Evolutionary conservation across 1,140 invertebrate genomes (phyloP).

Genomic region (Chironomus tepperi): DNA sequence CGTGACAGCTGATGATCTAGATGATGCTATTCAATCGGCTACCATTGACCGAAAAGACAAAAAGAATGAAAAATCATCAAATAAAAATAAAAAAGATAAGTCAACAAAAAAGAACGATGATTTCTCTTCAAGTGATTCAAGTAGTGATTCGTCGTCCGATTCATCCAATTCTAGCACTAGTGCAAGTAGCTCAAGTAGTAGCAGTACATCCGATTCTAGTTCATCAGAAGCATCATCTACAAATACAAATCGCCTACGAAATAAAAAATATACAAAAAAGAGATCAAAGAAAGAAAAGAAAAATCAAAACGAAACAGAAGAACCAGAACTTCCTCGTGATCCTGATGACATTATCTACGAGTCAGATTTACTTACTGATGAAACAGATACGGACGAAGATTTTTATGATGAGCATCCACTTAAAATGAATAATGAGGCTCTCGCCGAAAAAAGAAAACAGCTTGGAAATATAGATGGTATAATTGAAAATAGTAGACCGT

Average conservation of each 20-base stretch:
- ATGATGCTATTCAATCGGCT: background rate
- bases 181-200: conserved; percentile 61
- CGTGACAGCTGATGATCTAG: background rate
- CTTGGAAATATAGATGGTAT: conserved; percentile 51
- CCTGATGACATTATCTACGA: conserved; percentile 46
- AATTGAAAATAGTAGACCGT: conserved; percentile 48
- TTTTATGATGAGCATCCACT: conserved; percentile 77
- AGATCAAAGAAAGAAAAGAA: conserved; percentile 27
- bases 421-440: conserved; percentile 54
- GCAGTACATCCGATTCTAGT: conserved; percentile 55
- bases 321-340: conserved; percentile 16
- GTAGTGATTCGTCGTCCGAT: conserved; percentile 48
- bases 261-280: conserved; percentile 29
- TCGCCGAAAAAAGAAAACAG: conserved; percentile 64
- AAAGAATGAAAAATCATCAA: conserved; percentile 25
- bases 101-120: conserved; percentile 27
- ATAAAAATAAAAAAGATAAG: conserved; percentile 18
- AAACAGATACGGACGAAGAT: conserved; percentile 76
- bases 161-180: conserved; percentile 61
- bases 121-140: conserved; percentile 58
- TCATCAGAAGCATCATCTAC: conserved; percentile 52
- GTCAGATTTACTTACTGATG: conserved; percentile 71
- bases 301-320: conserved; percentile 5
- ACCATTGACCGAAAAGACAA: conserved; percentile 23
- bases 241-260: conserved; percentile 40